Percentiles rank a stretch among this genome's conserved stretches.
These are phyloP conservation scores for Notarius quadriscutis DNA, from an alignment of 2,113 vertebrate genomes.

Conservation along the genomic window DNA sequence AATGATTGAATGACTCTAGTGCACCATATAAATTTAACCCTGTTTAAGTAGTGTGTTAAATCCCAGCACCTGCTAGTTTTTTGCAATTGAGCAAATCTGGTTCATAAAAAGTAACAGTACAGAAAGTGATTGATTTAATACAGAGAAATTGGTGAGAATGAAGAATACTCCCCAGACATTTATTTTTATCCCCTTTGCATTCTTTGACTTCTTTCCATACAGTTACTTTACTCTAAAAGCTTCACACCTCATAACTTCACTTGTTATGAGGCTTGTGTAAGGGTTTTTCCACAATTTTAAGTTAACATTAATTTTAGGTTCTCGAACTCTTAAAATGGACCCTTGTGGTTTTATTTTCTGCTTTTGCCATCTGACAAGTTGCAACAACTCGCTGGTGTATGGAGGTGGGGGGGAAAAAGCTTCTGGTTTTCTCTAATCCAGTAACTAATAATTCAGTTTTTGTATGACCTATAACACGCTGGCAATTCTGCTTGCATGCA, in stretches of 20 bases:
- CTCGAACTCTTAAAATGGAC: conserved; percentile 18
- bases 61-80: background rate
- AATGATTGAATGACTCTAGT: background rate
- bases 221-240: background rate
- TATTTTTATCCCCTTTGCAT: conserved; percentile 10
- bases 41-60: background rate
- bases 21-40: background rate
- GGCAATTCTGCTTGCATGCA: background rate
- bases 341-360: conserved; percentile 5
- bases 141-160: background rate
- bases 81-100: background rate
- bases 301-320: conserved; percentile 37
- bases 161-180: background rate
- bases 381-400: background rate
- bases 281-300: conserved; percentile 22
- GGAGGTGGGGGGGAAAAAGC: background rate
- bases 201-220: background rate
- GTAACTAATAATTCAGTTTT: background rate
- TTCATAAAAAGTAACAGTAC: background rate
- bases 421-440: background rate
- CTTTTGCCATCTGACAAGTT: conserved; percentile 20
- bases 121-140: background rate
- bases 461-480: background rate
- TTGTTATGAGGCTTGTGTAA: conserved; percentile 16
- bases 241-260: conserved; percentile 31